A percentile compares a stretch with the other conserved stretches of the same genome.
These are phyloP conservation scores for Yponomeuta plumbellus DNA, from an alignment of 2,888 invertebrate species.

Conservation along the genomic window DNA sequence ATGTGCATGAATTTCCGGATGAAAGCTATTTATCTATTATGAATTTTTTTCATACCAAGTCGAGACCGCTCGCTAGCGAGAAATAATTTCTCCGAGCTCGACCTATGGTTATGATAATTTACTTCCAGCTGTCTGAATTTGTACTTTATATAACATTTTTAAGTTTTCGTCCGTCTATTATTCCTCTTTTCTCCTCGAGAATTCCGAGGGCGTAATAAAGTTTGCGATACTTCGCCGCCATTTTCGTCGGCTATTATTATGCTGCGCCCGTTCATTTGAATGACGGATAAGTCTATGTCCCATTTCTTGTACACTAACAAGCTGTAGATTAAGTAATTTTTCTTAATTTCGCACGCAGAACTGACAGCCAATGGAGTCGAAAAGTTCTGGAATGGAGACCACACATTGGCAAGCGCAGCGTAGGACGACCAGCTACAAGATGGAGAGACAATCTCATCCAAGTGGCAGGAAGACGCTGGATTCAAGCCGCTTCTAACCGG, in stretches of 20 bases:
- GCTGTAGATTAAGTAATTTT: too few relatives aligned
- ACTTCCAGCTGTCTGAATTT: neutral
- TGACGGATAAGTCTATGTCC: too few relatives aligned
- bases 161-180: neutral
- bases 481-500: too few relatives aligned
- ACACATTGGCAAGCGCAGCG: too few relatives aligned
- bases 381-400: too few relatives aligned
- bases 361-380: too few relatives aligned
- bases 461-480: too few relatives aligned
- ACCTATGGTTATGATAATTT: slow-evolving; percentile 6
- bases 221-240: neutral
- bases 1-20: neutral
- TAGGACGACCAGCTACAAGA: too few relatives aligned
- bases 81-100: neutral
- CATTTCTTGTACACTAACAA: too few relatives aligned
- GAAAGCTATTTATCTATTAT: neutral
- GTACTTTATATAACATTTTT: neutral
- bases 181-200: neutral
- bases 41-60: neutral
- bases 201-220: neutral
- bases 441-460: too few relatives aligned
- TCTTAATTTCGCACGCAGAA: too few relatives aligned
- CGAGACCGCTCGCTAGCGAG: neutral
- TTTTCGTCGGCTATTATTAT: neutral
- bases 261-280: too few relatives aligned